phyloP scores from a whole-genome alignment of 2,113 vertebrate genomes.

The Rhabdornis inornatus region DNA sequence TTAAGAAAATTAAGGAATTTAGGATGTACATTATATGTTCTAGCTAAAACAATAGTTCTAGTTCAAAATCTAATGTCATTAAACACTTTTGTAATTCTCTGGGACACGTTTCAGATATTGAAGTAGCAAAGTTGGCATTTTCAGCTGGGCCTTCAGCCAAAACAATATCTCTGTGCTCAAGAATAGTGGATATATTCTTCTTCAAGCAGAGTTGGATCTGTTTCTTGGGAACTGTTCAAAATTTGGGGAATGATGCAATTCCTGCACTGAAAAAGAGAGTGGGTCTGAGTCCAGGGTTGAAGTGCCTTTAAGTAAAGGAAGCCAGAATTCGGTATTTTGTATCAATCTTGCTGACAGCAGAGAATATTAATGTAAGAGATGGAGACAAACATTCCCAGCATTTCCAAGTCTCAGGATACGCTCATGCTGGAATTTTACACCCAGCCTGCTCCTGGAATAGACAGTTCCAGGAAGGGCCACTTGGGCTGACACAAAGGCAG shows the following conservation, averaged over 20 bases:
- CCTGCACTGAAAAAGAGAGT: background rate
- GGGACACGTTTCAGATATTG: background rate
- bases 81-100: background rate
- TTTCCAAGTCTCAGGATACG: background rate
- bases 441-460: background rate
- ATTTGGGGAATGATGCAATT: background rate
- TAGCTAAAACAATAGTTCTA: constrained; percentile 30
- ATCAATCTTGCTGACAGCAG: background rate
- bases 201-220: background rate
- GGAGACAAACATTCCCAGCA: background rate
- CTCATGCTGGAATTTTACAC: background rate
- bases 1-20: constrained; percentile 51
- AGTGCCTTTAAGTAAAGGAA: background rate
- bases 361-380: background rate
- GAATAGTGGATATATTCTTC: background rate
- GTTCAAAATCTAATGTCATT: constrained; percentile 4
- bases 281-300: background rate
- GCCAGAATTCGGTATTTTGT: background rate
- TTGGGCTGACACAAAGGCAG: background rate
- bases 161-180: background rate
- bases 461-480: background rate
- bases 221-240: background rate
- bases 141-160: background rate
- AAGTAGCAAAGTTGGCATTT: background rate
- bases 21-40: background rate